Evolutionary conservation across 1,140 invertebrate species (phyloP).

Genomic region (Schlechtendalia chinensis): DNA sequence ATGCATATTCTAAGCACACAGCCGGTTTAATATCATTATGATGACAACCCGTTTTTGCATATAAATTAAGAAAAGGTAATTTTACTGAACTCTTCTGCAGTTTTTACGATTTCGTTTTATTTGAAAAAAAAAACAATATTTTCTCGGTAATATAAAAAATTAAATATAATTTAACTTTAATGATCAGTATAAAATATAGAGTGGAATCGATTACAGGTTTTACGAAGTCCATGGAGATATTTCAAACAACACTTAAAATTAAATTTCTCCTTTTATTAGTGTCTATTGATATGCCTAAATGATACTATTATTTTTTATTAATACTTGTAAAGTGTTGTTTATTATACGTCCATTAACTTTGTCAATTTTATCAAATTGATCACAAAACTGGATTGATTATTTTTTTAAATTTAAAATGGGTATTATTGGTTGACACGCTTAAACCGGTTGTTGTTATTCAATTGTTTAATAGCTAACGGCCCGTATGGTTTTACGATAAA

Average conservation of each 20-base stretch:
- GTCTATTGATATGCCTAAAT: neutral
- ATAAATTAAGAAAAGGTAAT: neutral
- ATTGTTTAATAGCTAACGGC: neutral
- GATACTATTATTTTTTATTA: no score
- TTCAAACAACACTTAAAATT: no score
- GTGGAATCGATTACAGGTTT: no score
- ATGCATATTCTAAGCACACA: neutral
- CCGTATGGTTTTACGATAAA: neutral
- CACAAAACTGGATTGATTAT: neutral
- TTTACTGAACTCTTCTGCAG: no score
- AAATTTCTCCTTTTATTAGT: neutral
- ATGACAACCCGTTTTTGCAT: neutral
- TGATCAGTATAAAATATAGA: no score
- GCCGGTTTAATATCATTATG: neutral
- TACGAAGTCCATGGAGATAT: no score
- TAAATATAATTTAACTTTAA: no score
- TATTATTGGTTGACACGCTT: neutral
- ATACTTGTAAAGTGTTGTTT: no score
- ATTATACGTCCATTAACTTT: neutral
- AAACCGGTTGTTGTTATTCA: constrained; percentile 28
- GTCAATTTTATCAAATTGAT: neutral
- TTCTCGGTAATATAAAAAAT: no score
- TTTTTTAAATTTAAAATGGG: neutral
- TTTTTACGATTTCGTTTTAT: no score
- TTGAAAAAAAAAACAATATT: no score